phyloP scores from a whole-genome alignment of 2,797 vertebrate genomes.

The Mareca strepera region DNA sequence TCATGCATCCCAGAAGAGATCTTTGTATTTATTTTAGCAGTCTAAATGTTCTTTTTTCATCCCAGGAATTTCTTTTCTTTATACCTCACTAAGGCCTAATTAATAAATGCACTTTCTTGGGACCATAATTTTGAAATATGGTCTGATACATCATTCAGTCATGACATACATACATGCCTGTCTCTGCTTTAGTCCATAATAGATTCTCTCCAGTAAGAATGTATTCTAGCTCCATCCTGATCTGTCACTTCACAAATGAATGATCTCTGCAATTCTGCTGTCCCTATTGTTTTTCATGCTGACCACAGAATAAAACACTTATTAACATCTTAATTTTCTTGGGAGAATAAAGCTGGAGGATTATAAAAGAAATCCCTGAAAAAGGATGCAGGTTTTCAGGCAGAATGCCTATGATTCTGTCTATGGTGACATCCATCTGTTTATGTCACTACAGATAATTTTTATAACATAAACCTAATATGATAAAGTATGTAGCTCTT shows the following conservation, averaged over 20 bases:
- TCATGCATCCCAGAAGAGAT: conserved; percentile 48
- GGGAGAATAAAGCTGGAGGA: background rate
- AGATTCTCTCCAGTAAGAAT: background rate
- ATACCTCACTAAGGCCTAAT: background rate
- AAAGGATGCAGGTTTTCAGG: background rate
- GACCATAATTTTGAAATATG: conserved; percentile 23
- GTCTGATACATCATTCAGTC: background rate
- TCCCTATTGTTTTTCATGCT: background rate
- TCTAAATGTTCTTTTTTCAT: conserved; percentile 18
- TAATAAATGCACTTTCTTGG: conserved; percentile 24
- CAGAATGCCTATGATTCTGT: background rate
- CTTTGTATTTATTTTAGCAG: conserved; percentile 40
- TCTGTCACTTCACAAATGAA: background rate
- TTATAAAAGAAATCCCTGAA: background rate
- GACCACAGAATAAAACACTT: background rate
- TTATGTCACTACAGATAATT: background rate
- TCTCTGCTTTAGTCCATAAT: background rate
- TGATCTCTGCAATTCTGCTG: background rate
- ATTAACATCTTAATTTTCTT: background rate
- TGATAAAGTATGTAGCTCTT: background rate
- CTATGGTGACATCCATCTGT: background rate
- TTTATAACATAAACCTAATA: background rate
- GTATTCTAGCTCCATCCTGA: background rate
- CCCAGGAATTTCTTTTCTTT: background rate
- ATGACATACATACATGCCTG: background rate